Evolutionary conservation across 2,888 invertebrate genomes (phyloP), one percentile per base, ranked within the genome.

Genomic region (Melipona bicolor): DNA sequence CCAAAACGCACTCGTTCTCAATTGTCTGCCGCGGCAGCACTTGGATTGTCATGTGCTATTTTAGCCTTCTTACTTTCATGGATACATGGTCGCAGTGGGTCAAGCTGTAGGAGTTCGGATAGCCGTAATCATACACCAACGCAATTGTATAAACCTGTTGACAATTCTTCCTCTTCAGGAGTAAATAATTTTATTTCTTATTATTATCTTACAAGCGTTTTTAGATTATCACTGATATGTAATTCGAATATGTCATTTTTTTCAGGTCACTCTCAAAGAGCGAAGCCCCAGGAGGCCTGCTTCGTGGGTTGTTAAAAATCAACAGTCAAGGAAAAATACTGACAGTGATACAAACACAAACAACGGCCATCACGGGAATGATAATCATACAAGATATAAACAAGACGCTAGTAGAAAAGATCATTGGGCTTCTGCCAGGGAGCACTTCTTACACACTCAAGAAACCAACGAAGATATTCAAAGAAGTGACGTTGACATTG

Each of bases 1-100:
- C 96, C 97, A 87, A 96, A 96, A 93, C 96, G 97, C 95, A 97
- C 97, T 89, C 96, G 96, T 94, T 96, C 97, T 90, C 97, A 97
- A 92, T 94, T 97, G 21, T 93, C 94, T 56, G 94, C 92, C 4
- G 92, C 94, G 9, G 94, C 94, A 52, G 94, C 91, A 52, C 87
- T 94, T 15, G 94, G 94, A 19, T 86, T 94, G 11, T 94, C 92
- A n/a, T 94, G 94, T 81, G 94, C 93, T 71, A 79, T 94, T 62
- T 87, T 94, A 65, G 93, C 94, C 32, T 93, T 94, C 85, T 81
- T 94, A 75, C 91, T 94, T 27, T 93, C 94, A 11, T 94, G 94
- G 93, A 90, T 94, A 71, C 94, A 94, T 64, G 90, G 92, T 74
- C 92, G 94, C 24, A 92, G 87, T 72, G 90, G 88, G 32, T 90